Base-by-base conservation (phyloP, 2,888 invertebrate genomes). In the Watsonalla cultraria region DNA sequence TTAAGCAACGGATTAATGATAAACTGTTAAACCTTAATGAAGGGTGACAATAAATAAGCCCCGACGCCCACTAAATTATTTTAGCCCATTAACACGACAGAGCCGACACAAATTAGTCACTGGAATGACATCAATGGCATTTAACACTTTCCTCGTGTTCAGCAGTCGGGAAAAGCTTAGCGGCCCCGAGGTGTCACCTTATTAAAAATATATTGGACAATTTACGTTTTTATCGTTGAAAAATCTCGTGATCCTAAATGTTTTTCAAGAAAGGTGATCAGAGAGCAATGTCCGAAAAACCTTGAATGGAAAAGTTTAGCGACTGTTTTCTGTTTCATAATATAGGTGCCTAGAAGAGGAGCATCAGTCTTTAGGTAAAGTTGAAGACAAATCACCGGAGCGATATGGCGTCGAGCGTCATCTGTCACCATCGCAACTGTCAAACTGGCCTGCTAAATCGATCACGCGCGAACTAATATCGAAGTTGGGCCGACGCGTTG, bases 401-500 rank as follows among this genome's bases (percentile, higher is more conserved):
- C 82, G 83, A 81, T 86, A 83, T 85, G 84, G 82, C 80, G 76
- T 74, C 76, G 74, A 67, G 80, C 82, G 79, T 88, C 89, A 89
- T 90, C 89, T 85, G 87, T 89, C 86, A 87, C 83, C 76, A 85
- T 86, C 86, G 78, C 64, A 87, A 86, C 87, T 88, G 88, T 88
- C 89, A 86, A 84, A 88, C 80, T 82, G 79, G 80, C 74, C 78
- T 76, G 86, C 78, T 77, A 78, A 82, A 90, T 89, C 89, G 88
- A 89, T 90, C 89, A 90, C 84, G 82, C 76, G 80, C 80, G 73
- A 90, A 90, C 86, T 89, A 90, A 89, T 90, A 88, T 87, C 83
- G 75, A 89, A 89, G 85, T 88, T 85, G 75, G 68, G 75, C 70
- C 74, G 72, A 76, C 72, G 76, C 52, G 60, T 69, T 33, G 51